Percentiles rank a stretch among this genome's conserved stretches.
phyloP scores from a whole-genome alignment of 1,140 invertebrate species.

The Vanessa atalanta region DNA sequence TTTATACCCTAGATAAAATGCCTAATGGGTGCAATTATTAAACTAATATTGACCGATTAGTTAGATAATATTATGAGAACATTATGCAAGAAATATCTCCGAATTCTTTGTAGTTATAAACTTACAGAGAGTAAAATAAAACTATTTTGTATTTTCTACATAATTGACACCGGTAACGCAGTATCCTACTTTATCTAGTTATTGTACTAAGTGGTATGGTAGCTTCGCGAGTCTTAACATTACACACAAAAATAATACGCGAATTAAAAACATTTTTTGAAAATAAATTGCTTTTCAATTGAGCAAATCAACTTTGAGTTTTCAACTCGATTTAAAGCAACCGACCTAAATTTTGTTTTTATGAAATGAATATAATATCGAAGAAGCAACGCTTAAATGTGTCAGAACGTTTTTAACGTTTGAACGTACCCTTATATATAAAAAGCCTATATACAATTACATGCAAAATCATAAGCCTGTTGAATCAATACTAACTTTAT shows the following conservation, averaged over 20 bases:
- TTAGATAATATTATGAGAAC: background rate
- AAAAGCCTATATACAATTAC: slow-evolving; percentile 13
- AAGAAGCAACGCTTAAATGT: slow-evolving; percentile 22
- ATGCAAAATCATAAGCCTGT: slow-evolving; percentile 12
- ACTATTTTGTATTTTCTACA: slow-evolving; percentile 35
- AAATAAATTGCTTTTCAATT: slow-evolving; percentile 62
- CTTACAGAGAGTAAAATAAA: slow-evolving; percentile 23
- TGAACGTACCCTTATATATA: slow-evolving; percentile 24
- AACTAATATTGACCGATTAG: background rate
- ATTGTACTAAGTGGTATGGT: slow-evolving; percentile 74
- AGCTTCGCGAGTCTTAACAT: slow-evolving; percentile 39
- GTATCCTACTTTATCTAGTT: slow-evolving; percentile 58
- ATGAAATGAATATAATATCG: slow-evolving; percentile 31
- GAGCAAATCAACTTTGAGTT: slow-evolving; percentile 58
- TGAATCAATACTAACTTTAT: slow-evolving; percentile 11
- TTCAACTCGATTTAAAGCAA: slow-evolving; percentile 37
- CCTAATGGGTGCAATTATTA: slow-evolving; percentile 2
- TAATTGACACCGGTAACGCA: slow-evolving; percentile 71
- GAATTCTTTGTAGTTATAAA: background rate
- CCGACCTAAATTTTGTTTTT: slow-evolving; percentile 25
- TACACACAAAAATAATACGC: slow-evolving; percentile 20
- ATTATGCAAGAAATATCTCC: slow-evolving; percentile 3
- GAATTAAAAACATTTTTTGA: slow-evolving; percentile 26
- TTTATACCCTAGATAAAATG: background rate
- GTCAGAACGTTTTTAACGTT: slow-evolving; percentile 51